Evolutionary conservation across 2,113 vertebrate genomes (phyloP).

Genomic region (Bambusicola thoracicus): DNA sequence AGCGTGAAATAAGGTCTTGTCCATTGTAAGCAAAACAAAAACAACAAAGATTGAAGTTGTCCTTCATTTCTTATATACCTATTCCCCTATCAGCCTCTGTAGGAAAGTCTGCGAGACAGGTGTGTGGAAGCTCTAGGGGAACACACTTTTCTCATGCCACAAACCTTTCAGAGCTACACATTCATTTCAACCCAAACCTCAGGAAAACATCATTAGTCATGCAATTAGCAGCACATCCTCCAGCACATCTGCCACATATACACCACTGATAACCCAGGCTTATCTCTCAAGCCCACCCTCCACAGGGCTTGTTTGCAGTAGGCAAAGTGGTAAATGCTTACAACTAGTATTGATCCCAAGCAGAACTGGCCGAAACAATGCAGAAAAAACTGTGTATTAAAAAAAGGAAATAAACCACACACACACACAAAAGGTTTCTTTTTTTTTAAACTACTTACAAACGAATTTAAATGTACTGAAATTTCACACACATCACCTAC

Average conservation of each 20-base stretch:
- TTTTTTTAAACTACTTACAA: not conserved
- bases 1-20: not conserved
- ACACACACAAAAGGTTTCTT: not conserved
- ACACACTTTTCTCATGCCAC: not conserved
- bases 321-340: not conserved
- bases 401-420: not conserved
- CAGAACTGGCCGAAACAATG: not conserved
- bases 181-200: not conserved
- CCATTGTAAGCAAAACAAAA: slow-evolving; percentile 7
- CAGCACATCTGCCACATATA: not conserved
- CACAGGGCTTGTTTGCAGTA: rapidly evolving
- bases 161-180: not conserved
- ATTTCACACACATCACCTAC: not conserved
- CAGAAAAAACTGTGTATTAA: not conserved
- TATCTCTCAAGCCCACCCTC: not conserved
- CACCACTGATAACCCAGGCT: not conserved
- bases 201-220: not conserved
- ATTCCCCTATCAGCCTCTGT: not conserved
- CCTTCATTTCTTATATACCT: not conserved
- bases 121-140: not conserved
- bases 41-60: not conserved
- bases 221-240: not conserved
- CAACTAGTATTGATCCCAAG: not conserved
- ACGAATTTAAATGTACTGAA: not conserved
- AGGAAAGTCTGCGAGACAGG: not conserved